A percentile compares a stretch with the other conserved stretches of the same genome.
phyloP scores from a whole-genome alignment of 2,888 invertebrate genomes.

The Drosophila kambysellisi region DNA sequence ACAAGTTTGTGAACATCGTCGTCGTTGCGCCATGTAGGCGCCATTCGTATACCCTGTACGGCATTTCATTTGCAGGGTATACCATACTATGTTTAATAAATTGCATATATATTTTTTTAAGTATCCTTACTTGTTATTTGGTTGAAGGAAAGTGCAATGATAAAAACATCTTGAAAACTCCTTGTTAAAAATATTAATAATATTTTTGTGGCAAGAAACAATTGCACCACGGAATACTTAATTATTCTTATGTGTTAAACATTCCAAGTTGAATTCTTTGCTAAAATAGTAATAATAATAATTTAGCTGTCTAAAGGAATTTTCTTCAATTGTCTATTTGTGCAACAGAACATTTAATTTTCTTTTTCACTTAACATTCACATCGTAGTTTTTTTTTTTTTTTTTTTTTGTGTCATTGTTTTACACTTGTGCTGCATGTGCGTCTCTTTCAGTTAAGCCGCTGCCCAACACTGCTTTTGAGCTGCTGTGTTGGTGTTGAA shows the following conservation, averaged over 20 bases:
- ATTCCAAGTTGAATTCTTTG: too few species aligned
- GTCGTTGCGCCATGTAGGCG: slow-evolving; percentile 43
- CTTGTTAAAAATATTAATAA: background rate
- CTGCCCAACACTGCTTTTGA: slow-evolving; percentile 65
- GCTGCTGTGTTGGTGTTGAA: slow-evolving; percentile 66
- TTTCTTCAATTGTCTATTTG: background rate
- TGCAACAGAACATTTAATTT: background rate
- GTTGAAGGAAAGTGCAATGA: too few species aligned
- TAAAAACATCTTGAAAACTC: background rate
- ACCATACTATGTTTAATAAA: background rate
- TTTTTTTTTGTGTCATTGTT: slow-evolving; percentile 17
- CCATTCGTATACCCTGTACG: slow-evolving; percentile 25
- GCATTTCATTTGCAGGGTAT: slow-evolving; percentile 2
- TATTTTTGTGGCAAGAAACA: background rate
- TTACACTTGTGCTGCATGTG: slow-evolving; percentile 18
- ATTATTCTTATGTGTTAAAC: too few species aligned
- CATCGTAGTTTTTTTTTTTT: background rate
- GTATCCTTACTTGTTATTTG: too few species aligned
- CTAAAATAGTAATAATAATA: too few species aligned
- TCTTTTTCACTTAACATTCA: background rate
- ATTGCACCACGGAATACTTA: background rate
- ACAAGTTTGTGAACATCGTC: slow-evolving; percentile 68
- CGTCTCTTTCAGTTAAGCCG: slow-evolving; percentile 30
- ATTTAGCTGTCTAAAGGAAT: too few species aligned
- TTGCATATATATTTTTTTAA: background rate